Evolutionary conservation across 2,888 invertebrate genomes (phyloP), one percentile per base, ranked within the genome.

Genomic region (Cosmia trapezina): DNA sequence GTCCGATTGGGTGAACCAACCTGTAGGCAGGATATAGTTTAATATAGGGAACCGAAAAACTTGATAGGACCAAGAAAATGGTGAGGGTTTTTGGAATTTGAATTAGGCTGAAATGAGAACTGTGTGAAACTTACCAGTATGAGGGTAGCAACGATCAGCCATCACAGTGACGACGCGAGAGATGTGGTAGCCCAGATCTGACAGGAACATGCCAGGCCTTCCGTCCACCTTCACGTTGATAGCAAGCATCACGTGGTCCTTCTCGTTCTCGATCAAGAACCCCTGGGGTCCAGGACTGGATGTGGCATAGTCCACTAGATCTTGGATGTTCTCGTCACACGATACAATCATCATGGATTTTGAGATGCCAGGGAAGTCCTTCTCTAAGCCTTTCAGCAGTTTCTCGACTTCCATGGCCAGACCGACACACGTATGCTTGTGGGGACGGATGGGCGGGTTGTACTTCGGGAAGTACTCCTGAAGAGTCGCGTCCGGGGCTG

Each of bases 131-230:
- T 94, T 92, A 97, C 98, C 98, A 86, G 99, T 98, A 89, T 99
- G 98, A n/a, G 99, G 99, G 94, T 98, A 98, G 85, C 97, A 96
- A 85, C 97, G 97, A 93, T 99, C 99, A 77, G 97, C 96, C 99
- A 99, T 99, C 49, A 98, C 98, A 28, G 98, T 98, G 71, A 98
- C 97, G 43, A 98, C 98, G 63, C 98, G 97, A 57, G 98, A 97
- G 76, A 99, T 98, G 92, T 99, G 99, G 93, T 99, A 99, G 9
- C 99, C 99, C 63, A 99, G 97, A 95, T 99, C 99, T 61, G 98
- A 97, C 64, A 99, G 96, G 93, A 98, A 96, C 60, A 98, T 96
- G 49, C 99, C 99, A 11, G 96, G 95, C 79, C 99, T 97, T 64
- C 97, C 98, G 33, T 96, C 97, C 64, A 98, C 97, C 88, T 97